Evolutionary conservation across 1,140 invertebrate species (phyloP), one percentile per base, ranked within the genome.

Genomic region (Eurosta solidaginis): DNA sequence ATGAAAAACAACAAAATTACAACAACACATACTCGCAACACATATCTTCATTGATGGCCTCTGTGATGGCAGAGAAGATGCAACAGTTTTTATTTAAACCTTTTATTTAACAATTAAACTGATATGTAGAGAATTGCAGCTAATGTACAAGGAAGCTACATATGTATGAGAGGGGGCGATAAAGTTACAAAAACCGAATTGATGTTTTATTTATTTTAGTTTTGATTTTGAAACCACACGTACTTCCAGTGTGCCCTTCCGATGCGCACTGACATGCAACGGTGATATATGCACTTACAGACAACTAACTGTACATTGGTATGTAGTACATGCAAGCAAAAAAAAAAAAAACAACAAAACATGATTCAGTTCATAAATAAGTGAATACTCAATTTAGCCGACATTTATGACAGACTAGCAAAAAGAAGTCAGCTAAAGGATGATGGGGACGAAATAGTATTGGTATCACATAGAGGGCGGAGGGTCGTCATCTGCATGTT

Each of bases 351-450:
- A 29, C 25, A 1, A 9, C 22, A 20, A 54, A 22, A 54, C 50
- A 54, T 52, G 25, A 52, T 22, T 25, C 6, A 36, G 33, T 40
- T 68, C 73, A 74, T 74, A 74, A 74, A 74, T 74, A 74, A 74
- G 44, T 74, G 73, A 74, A 74, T 45, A 74, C 44, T 45, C 44
- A 74, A 44, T 74, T 47, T 47, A 74, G 40, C 29, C 20, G 75
- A 76, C 75, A 76, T 76, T 76, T 76, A 76, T 76, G 75, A 54
- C 75, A 75, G 74, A 45, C 14, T 36, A 50, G 27, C 40, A 45
- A 75, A 25, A 75, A 75, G 17, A 74, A 44, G 42, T 44, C 73
- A 47, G 7, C 44, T 20, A 45, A 17, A 27, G n/a, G 10, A 40
- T 40, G 29, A 40, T 76, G 75, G 29, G n/a, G 29, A 33, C 45